Base-by-base conservation (phyloP, 2,113 vertebrate species). In the Serilophus lunatus region DNA sequence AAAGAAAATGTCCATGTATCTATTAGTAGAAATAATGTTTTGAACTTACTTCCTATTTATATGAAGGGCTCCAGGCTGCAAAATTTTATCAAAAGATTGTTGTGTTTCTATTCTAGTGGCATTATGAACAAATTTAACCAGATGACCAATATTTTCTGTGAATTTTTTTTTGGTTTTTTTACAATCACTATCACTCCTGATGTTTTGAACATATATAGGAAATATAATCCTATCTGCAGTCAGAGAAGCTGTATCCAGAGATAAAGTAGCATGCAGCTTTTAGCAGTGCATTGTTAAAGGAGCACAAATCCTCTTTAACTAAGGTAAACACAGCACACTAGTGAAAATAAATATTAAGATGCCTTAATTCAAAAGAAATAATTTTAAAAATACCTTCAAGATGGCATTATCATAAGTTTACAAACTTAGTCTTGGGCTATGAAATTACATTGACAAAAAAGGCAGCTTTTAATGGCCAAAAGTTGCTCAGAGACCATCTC, bases 1-100 rank as follows among this genome's bases (percentile, higher is more conserved):
- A 60, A 80, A 87, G 31, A 92, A 95, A 96, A 92, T 78, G 24
- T 70, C 11, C 4, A 12, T 38, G 20, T 78, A 23, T 66, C 79
- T 88, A 51, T 59, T 86, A 82, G 88, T 53, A 79, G 85, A 85
- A 91, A n/a, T 85, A 86, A 26, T 81, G 51, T 57, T 94, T 89
- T 87, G 71, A 82, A 38, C 6, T 6, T 64, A 15, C 13, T 61
- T 88, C 13, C 11, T 36, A 95, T 86, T 54, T 70, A 54, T 72
- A 49, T 17, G 0, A 80, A 51, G 26, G 19, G 9, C 71, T 82
- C 25, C 54, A 77, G n/a, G 61, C 17, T 88, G 63, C 14, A 88
- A 25, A 72, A 44, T 53, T 72, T 17, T 72, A 40, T 69, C 50
- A 40, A 26, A 88, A 18, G 16, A 36, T 86, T 61, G 25, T 79